These are phyloP conservation scores for Eristalis pertinax DNA, from an alignment of 2,888 invertebrate genomes.

Conservation along the genomic window DNA sequence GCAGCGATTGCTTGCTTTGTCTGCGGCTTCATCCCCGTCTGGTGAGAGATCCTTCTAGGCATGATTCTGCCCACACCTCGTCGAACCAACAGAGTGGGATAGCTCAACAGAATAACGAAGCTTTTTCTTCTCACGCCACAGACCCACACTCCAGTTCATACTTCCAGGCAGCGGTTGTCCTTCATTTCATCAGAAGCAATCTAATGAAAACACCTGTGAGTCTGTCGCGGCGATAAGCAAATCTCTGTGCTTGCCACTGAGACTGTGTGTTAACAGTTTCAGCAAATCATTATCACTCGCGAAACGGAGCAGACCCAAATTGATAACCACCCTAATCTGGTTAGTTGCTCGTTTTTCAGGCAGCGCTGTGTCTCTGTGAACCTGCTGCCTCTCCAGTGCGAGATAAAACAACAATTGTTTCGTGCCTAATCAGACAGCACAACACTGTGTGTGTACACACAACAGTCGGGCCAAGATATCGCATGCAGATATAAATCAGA, in stretches of 20 bases:
- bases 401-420: constrained; percentile 42
- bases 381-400: constrained; percentile 5
- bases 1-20: too few relatives aligned
- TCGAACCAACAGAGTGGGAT: too few relatives aligned
- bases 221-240: background rate
- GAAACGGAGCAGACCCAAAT: background rate
- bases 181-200: too few relatives aligned
- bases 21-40: too few relatives aligned
- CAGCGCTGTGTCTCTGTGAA: background rate
- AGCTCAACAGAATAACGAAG: too few relatives aligned
- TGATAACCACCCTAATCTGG: background rate
- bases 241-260: background rate
- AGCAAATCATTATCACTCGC: background rate
- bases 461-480: background rate
- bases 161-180: too few relatives aligned
- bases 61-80: too few relatives aligned
- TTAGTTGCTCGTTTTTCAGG: background rate
- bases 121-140: too few relatives aligned
- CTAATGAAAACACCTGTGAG: background rate
- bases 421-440: constrained; percentile 20
- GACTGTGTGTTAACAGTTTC: background rate
- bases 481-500: constrained; percentile 43
- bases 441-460: background rate
- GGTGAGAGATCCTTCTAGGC: too few relatives aligned
- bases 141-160: too few relatives aligned